Percentiles rank a stretch among this genome's conserved stretches.
Conservation (phyloP, 1,140 invertebrate genomes). For the Eulimnadia texana region DNA sequence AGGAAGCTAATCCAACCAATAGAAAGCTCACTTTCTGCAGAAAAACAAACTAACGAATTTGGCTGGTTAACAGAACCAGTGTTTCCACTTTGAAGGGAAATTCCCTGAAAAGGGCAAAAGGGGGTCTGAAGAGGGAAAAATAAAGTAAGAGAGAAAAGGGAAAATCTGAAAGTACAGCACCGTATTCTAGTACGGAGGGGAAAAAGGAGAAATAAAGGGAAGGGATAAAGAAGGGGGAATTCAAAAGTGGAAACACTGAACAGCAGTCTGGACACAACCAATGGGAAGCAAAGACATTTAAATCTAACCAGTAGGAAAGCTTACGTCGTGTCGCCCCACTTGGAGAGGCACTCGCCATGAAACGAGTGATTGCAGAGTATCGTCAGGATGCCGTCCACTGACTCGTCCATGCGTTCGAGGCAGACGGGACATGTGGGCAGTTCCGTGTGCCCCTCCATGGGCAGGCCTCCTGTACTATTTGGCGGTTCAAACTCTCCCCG, state of each 20-base stretch:
- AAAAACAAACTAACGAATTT: too few species aligned
- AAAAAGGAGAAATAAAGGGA: too few species aligned
- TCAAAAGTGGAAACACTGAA: neutral
- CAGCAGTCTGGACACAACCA: neutral
- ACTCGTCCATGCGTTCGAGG: conserved; percentile 94
- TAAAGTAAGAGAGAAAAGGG: too few species aligned
- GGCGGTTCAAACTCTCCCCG: conserved; percentile 32
- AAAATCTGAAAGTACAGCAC: too few species aligned
- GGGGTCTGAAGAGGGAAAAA: too few species aligned
- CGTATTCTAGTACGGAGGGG: too few species aligned
- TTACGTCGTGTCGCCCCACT: conserved; percentile 84
- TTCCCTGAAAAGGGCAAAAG: too few species aligned
- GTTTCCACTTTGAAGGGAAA: too few species aligned
- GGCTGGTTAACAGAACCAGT: too few species aligned
- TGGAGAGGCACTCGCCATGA: conserved; percentile 81
- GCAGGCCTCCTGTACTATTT: conserved; percentile 36
- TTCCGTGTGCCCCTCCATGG: conserved; percentile 64
- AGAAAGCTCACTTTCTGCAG: too few species aligned
- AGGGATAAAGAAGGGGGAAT: too few species aligned
- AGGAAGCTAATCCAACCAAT: too few species aligned
- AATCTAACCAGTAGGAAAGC: neutral
- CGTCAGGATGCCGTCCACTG: conserved; percentile 89
- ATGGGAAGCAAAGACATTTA: neutral
- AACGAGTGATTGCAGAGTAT: conserved; percentile 98
- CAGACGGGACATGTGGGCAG: conserved; percentile 96